Evolutionary conservation across 1,140 invertebrate genomes (phyloP).

Genomic region (Bicyclus anynana): DNA sequence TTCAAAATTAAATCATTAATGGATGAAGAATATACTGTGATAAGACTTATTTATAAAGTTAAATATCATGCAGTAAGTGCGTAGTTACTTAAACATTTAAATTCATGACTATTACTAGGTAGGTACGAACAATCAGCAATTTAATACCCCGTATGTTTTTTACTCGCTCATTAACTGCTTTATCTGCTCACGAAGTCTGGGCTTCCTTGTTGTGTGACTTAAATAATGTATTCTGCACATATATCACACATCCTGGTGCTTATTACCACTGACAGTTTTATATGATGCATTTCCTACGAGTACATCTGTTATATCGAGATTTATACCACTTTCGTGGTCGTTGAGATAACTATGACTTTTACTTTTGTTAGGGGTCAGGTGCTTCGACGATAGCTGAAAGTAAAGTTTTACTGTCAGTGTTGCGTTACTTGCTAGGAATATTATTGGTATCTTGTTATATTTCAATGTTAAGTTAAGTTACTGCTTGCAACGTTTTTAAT

Average conservation of each 20-base stretch:
- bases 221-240: slow-evolving; percentile 25
- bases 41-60: too few relatives aligned
- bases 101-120: not conserved
- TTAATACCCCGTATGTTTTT: slow-evolving; percentile 13
- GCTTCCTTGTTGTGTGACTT: slow-evolving; percentile 31
- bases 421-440: not conserved
- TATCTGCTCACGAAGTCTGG: slow-evolving; percentile 15
- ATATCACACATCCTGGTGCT: slow-evolving; percentile 21
- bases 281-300: slow-evolving; percentile 33
- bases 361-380: slow-evolving; percentile 28
- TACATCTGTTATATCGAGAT: slow-evolving; percentile 46
- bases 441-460: not conserved
- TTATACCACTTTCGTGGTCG: slow-evolving; percentile 31
- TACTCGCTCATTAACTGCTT: slow-evolving; percentile 21
- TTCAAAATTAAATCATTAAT: too few relatives aligned
- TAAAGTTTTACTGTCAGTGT: slow-evolving; percentile 4
- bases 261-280: slow-evolving; percentile 34
- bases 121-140: slow-evolving; percentile 4
- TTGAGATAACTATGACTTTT: slow-evolving; percentile 34
- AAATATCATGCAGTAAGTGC: not conserved
- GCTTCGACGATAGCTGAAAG: slow-evolving; percentile 11
- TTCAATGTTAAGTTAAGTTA: too few relatives aligned
- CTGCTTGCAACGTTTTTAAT: too few relatives aligned
- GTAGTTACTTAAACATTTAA: not conserved
- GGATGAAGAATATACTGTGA: too few relatives aligned